Conservation (phyloP, 2,888 invertebrate species). For the Drosophila tripunctata region DNA sequence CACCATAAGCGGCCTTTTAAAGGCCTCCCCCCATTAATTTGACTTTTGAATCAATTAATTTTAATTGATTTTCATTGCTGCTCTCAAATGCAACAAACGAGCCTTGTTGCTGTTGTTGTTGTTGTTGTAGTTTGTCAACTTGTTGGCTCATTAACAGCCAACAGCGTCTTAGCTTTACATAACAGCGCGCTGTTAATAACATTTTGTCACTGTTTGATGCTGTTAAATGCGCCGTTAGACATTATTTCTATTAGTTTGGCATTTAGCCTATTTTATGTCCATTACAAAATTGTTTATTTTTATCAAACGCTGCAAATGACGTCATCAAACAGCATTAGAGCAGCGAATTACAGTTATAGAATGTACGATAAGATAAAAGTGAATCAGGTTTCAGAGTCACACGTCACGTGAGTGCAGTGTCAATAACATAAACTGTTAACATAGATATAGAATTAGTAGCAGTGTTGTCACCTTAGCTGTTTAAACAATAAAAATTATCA, state of each 20-base stretch:
- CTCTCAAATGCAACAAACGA: slow-evolving; percentile 60
- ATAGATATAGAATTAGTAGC: neutral
- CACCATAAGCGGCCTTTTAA: slow-evolving; percentile 20
- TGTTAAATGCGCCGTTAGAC: slow-evolving; percentile 20
- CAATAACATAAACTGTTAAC: slow-evolving; percentile 8
- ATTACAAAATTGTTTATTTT: slow-evolving; percentile 5
- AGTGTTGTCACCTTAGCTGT: no score
- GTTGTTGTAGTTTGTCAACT: slow-evolving; percentile 31
- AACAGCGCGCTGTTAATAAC: slow-evolving; percentile 34
- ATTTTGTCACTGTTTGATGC: slow-evolving; percentile 26
- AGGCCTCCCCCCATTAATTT: slow-evolving; percentile 57
- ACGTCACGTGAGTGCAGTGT: slow-evolving; percentile 18
- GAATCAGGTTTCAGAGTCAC: slow-evolving; percentile 32
- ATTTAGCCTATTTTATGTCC: neutral
- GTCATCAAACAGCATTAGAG: slow-evolving; percentile 21
- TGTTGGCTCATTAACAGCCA: slow-evolving; percentile 39
- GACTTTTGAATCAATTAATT: slow-evolving; percentile 79
- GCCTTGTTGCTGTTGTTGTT: slow-evolving; percentile 26
- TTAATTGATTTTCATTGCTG: slow-evolving; percentile 81
- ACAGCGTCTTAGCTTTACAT: slow-evolving; percentile 28
- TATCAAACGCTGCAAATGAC: slow-evolving; percentile 18
- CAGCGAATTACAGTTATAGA: neutral
- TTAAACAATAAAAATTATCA: no score
- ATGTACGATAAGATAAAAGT: slow-evolving; percentile 43
- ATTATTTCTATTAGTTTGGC: neutral